Percentiles rank a stretch among this genome's conserved stretches.
Evolutionary conservation across 2,797 vertebrate genomes (phyloP).

Genomic region (Orientallactaga sibirica): DNA sequence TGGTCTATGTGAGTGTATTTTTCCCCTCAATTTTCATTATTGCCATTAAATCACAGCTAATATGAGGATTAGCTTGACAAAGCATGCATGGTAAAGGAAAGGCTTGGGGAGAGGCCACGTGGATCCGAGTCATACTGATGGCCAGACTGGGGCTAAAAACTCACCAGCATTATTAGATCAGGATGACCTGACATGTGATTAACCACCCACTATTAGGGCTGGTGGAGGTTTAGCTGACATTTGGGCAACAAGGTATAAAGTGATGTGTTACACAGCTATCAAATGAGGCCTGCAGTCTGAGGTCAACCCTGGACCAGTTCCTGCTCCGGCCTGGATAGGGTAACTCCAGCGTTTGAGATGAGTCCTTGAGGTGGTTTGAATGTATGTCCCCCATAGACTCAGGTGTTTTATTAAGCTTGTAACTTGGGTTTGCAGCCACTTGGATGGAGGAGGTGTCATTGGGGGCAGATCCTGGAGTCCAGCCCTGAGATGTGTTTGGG

Average conservation of each 20-base stretch:
- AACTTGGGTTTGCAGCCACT: too few species aligned
- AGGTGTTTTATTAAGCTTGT: too few species aligned
- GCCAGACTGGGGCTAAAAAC: not conserved
- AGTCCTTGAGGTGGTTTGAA: not conserved
- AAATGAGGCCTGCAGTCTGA: not conserved
- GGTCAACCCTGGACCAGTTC: not conserved
- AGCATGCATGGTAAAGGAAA: not conserved
- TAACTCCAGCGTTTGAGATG: not conserved
- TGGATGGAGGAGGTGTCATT: too few species aligned
- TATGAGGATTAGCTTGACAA: not conserved
- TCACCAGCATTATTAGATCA: not conserved
- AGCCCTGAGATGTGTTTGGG: too few species aligned
- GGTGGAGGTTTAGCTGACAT: not conserved
- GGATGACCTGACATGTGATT: not conserved
- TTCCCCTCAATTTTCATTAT: not conserved
- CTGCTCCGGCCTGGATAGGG: not conserved
- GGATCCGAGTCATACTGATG: not conserved
- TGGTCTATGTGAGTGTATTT: not conserved
- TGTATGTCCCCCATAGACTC: too few species aligned
- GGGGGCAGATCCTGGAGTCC: too few species aligned
- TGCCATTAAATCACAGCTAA: not conserved
- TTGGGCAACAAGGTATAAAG: slow-evolving; percentile 5
- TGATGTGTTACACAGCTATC: not conserved
- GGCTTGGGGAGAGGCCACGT: not conserved
- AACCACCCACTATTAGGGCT: not conserved